phyloP scores from a whole-genome alignment of 2,113 vertebrate genomes.

The Syngnathoides biaculeatus region DNA sequence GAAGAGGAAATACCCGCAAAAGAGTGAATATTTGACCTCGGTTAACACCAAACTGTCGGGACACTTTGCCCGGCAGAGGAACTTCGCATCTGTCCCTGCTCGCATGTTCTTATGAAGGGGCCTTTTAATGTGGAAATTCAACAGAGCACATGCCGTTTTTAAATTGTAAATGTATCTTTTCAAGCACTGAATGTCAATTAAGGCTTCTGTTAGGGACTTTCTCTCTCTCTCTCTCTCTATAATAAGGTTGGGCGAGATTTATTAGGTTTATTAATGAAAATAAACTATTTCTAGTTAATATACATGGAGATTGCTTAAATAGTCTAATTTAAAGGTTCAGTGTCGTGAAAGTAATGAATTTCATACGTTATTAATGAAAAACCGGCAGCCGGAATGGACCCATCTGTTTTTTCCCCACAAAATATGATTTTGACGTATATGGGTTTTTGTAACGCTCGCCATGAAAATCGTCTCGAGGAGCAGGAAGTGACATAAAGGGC shows the following conservation, averaged over 20 bases:
- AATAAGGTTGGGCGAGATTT: conserved; percentile 5
- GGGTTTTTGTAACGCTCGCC: too few species aligned
- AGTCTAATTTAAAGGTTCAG: not conserved
- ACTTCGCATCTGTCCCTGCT: conserved; percentile 20
- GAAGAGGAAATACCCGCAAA: conserved; percentile 16
- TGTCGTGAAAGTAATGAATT: too few species aligned
- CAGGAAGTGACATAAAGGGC: too few species aligned
- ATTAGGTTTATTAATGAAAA: not conserved
- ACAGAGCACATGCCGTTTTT: conserved; percentile 27
- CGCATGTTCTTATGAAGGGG: conserved; percentile 47
- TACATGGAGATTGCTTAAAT: not conserved
- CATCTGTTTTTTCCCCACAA: too few species aligned
- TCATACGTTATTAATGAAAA: too few species aligned
- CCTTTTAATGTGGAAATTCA: conserved; percentile 52
- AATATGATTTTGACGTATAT: too few species aligned
- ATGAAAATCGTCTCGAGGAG: too few species aligned
- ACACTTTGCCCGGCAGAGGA: conserved; percentile 32
- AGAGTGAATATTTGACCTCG: conserved; percentile 42
- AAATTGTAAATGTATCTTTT: conserved; percentile 50
- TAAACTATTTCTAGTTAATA: not conserved
- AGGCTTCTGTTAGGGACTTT: conserved; percentile 26
- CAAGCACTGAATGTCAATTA: conserved; percentile 34
- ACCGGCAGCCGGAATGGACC: too few species aligned
- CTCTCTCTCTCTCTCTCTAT: conserved; percentile 18
- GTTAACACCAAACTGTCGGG: conserved; percentile 45